phyloP scores from a whole-genome alignment of 2,888 invertebrate genomes.

The Cheiracanthium punctorium region DNA sequence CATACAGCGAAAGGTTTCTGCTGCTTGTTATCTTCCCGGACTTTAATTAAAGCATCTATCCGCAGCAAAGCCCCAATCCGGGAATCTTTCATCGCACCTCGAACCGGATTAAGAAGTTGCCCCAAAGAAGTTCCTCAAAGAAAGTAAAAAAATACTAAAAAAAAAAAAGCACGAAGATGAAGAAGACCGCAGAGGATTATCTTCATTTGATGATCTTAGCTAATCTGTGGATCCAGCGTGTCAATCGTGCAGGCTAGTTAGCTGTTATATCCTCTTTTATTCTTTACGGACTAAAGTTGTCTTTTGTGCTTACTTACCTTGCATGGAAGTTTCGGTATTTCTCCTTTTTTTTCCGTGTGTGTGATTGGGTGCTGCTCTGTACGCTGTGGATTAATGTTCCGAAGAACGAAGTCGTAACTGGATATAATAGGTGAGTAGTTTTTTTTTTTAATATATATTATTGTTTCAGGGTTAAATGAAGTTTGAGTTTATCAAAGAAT shows the following conservation, averaged over 20 bases:
- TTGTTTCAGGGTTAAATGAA: too few relatives aligned
- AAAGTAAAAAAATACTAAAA: conserved; percentile 37
- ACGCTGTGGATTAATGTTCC: not conserved
- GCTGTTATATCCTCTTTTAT: conserved; percentile 31
- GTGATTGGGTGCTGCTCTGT: not conserved
- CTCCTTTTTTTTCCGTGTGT: conserved; percentile 1
- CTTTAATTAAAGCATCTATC: conserved; percentile 67
- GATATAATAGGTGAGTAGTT: not conserved
- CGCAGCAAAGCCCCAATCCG: conserved; percentile 25
- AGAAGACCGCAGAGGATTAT: conserved; percentile 54
- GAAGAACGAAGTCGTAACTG: not conserved
- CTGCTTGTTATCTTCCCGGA: conserved; percentile 55
- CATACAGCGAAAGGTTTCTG: not conserved
- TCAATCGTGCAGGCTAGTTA: conserved; percentile 58
- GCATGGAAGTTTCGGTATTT: not conserved
- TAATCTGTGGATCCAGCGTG: conserved; percentile 57
- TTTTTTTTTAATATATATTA: too few relatives aligned
- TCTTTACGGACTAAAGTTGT: conserved; percentile 17
- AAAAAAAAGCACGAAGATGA: conserved; percentile 9
- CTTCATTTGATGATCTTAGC: conserved; percentile 66
- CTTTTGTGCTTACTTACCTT: conserved; percentile 30
- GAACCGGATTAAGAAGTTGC: conserved; percentile 51
- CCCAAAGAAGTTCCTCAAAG: conserved; percentile 42
- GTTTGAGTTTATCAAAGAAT: too few relatives aligned
- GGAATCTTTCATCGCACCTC: conserved; percentile 66